Evolutionary conservation across 2,797 vertebrate species (phyloP).

Genomic region (Toxotes lorentzi): DNA sequence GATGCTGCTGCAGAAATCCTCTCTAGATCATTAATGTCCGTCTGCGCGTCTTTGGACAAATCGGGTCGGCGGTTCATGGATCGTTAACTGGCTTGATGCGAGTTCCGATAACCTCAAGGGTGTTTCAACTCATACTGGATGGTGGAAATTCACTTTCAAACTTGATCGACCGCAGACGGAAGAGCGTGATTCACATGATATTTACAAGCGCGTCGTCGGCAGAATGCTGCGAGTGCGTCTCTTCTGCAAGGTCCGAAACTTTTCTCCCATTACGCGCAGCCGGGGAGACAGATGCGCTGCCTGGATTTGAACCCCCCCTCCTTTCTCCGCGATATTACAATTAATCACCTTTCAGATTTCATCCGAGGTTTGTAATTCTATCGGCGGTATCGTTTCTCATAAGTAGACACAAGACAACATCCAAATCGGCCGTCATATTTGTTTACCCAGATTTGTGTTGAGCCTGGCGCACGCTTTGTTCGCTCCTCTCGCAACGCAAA

Average conservation of each 20-base stretch:
- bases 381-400: background rate
- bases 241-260: conserved; percentile 73
- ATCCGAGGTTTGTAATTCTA: conserved; percentile 25
- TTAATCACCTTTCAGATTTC: conserved; percentile 34
- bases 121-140: conserved; percentile 76
- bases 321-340: background rate
- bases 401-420: conserved; percentile 13
- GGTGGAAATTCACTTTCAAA: conserved; percentile 54
- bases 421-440: conserved; percentile 58
- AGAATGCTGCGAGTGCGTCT: conserved; percentile 63
- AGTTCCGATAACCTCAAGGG: conserved; percentile 36
- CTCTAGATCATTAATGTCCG: conserved; percentile 71
- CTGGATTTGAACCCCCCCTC: conserved; percentile 27
- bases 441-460: conserved; percentile 33
- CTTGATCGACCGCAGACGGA: conserved; percentile 5
- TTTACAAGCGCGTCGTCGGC: conserved; percentile 42
- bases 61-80: conserved; percentile 51
- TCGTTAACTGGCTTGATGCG: conserved; percentile 50
- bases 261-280: conserved; percentile 81
- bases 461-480: conserved; percentile 57
- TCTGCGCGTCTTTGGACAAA: conserved; percentile 59
- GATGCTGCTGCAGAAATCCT: conserved; percentile 65
- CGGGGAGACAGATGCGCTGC: conserved; percentile 43
- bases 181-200: conserved; percentile 56
- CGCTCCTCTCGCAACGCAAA: conserved; percentile 28